Evolutionary conservation across 2,797 vertebrate species (phyloP).

Genomic region (Fistularia tabacaria): DNA sequence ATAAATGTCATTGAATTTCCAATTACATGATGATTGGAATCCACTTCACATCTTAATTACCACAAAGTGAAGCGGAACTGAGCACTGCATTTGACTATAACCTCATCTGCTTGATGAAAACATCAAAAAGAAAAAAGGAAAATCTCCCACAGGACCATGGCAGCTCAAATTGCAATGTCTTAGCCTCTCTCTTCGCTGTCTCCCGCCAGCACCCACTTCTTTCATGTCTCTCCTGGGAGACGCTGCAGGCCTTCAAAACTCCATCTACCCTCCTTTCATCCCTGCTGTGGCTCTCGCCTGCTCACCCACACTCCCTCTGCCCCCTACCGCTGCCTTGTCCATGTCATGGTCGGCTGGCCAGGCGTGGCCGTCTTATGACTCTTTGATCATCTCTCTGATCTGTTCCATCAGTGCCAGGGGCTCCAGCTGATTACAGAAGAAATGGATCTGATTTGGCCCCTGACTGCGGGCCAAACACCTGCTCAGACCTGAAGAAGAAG

Average conservation of each 20-base stretch:
- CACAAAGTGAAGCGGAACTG: slow-evolving; percentile 34
- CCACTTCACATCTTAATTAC: slow-evolving; percentile 42
- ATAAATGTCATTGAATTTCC: slow-evolving; percentile 41
- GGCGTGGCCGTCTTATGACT: slow-evolving; percentile 61
- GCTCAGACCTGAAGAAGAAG: slow-evolving; percentile 51
- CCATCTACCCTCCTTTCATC: slow-evolving; percentile 64
- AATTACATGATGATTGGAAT: slow-evolving; percentile 41
- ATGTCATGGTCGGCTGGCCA: slow-evolving; percentile 52
- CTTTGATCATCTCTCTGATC: slow-evolving; percentile 65
- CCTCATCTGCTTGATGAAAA: slow-evolving; percentile 44
- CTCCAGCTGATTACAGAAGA: slow-evolving; percentile 70
- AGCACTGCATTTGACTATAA: slow-evolving; percentile 32
- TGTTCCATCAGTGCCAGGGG: slow-evolving; percentile 57
- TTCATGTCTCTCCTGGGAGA: slow-evolving; percentile 58
- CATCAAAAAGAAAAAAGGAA: slow-evolving; percentile 1
- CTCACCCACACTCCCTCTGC: slow-evolving; percentile 7
- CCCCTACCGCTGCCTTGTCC: slow-evolving; percentile 30
- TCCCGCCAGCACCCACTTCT: slow-evolving; percentile 33
- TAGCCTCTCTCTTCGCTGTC: slow-evolving; percentile 23
- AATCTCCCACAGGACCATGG: slow-evolving; percentile 26
- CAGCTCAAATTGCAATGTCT: slow-evolving; percentile 19
- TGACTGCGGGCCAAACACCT: slow-evolving; percentile 69
- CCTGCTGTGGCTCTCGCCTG: slow-evolving; percentile 27
- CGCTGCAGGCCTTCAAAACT: slow-evolving; percentile 48
- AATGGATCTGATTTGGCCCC: slow-evolving; percentile 65